phyloP scores from a whole-genome alignment of 2,113 vertebrate genomes.

The Sander vitreus region DNA sequence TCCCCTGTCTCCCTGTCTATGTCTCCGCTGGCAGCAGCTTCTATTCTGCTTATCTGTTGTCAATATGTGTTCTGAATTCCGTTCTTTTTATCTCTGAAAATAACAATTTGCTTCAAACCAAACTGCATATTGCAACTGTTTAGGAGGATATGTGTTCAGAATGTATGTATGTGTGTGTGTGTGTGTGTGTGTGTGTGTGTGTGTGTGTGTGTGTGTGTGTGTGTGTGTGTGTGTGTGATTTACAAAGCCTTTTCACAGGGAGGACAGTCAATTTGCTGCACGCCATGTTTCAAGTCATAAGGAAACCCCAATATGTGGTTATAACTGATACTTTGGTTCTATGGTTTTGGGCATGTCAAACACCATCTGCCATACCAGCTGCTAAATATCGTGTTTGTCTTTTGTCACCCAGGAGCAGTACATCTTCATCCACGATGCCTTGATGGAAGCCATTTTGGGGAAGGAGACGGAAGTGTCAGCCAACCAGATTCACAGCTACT shows the following conservation, averaged over 20 bases:
- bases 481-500: constrained; percentile 91
- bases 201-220: no score
- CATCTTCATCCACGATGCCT: constrained; percentile 95
- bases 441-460: constrained; percentile 94
- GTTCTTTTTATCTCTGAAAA: background rate
- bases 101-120: background rate
- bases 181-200: no score
- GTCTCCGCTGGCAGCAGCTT: background rate
- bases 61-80: background rate
- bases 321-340: background rate
- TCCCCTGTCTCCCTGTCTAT: background rate
- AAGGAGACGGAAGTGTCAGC: constrained; percentile 93
- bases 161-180: no score
- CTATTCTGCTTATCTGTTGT: background rate
- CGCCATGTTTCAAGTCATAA: background rate
- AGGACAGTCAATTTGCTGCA: background rate
- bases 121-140: background rate
- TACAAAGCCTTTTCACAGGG: background rate
- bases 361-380: background rate
- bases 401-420: constrained; percentile 91
- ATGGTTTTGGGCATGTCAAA: background rate
- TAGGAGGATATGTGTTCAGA: background rate
- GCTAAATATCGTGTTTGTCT: background rate
- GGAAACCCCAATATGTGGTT: background rate
- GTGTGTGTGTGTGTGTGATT: no score